Conservation (phyloP, 2,888 invertebrate genomes). For the Leptinotarsa tumamoca region DNA sequence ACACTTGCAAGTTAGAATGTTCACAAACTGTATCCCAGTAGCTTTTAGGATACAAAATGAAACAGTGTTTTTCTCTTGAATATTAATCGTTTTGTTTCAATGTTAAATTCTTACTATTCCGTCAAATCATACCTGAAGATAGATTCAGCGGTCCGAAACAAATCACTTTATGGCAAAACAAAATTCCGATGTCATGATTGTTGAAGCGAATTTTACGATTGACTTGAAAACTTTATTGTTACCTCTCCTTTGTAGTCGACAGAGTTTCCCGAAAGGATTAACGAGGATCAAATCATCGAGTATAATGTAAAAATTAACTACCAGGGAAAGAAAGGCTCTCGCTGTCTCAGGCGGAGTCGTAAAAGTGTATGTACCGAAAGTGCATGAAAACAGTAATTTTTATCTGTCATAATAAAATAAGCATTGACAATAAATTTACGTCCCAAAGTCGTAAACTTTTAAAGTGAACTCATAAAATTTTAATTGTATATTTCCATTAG, state of each 20-base stretch:
- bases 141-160: too few relatives aligned
- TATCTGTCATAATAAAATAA: slow-evolving; percentile 47
- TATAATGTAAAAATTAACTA: slow-evolving; percentile 38
- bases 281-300: slow-evolving; percentile 28
- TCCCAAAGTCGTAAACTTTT: slow-evolving; percentile 44
- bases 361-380: slow-evolving; percentile 40
- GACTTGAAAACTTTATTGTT: background rate
- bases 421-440: slow-evolving; percentile 46
- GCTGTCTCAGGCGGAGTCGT: slow-evolving; percentile 39
- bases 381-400: slow-evolving; percentile 46
- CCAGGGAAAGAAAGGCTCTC: slow-evolving; percentile 37
- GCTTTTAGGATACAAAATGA: too few relatives aligned
- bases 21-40: too few relatives aligned
- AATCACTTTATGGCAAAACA: too few relatives aligned
- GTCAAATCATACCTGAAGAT: too few relatives aligned
- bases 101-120: too few relatives aligned
- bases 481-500: slow-evolving; percentile 50
- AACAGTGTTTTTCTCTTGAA: too few relatives aligned
- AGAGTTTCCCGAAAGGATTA: slow-evolving; percentile 13
- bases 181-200: background rate
- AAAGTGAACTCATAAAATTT: slow-evolving; percentile 49
- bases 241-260: slow-evolving; percentile 10
- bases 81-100: too few relatives aligned
- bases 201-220: background rate
- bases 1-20: too few relatives aligned